Percentiles rank a stretch among this genome's conserved stretches.
Evolutionary conservation across 2,888 invertebrate genomes (phyloP).

Genomic region (Morpho helenor): DNA sequence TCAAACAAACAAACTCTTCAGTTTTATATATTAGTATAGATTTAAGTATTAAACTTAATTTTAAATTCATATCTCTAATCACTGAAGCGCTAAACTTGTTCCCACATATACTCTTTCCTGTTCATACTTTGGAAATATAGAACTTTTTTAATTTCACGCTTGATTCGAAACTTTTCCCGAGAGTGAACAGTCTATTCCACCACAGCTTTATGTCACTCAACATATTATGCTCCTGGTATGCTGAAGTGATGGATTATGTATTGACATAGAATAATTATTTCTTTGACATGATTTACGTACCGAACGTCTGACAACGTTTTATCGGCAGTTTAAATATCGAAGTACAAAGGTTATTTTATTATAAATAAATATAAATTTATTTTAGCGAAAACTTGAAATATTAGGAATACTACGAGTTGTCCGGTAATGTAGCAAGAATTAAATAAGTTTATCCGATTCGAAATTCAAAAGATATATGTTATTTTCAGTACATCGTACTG

Average conservation of each 20-base stretch:
- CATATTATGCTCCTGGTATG: slow-evolving; percentile 27
- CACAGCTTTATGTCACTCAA: slow-evolving; percentile 20
- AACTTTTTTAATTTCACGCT: slow-evolving; percentile 76
- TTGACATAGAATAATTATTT: slow-evolving; percentile 20
- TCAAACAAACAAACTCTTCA: too few species aligned
- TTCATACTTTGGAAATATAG: slow-evolving; percentile 34
- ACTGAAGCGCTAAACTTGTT: background rate
- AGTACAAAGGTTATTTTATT: too few species aligned
- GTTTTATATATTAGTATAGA: too few species aligned
- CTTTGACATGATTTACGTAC: slow-evolving; percentile 20
- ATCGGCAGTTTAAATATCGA: background rate
- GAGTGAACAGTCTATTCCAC: slow-evolving; percentile 10
- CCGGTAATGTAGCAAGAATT: too few species aligned
- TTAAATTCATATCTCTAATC: too few species aligned
- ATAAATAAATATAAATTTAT: too few species aligned
- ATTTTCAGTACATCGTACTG: too few species aligned
- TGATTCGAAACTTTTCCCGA: slow-evolving; percentile 57
- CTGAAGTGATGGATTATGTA: slow-evolving; percentile 38
- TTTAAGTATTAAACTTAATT: too few species aligned
- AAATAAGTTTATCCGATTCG: too few species aligned
- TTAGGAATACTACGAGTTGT: too few species aligned
- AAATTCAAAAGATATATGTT: too few species aligned
- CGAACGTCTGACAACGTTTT: background rate
- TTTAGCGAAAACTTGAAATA: too few species aligned
- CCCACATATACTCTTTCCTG: slow-evolving; percentile 14